Conservation (phyloP, 2,888 invertebrate species). For the Nephrotoma appendiculata region DNA sequence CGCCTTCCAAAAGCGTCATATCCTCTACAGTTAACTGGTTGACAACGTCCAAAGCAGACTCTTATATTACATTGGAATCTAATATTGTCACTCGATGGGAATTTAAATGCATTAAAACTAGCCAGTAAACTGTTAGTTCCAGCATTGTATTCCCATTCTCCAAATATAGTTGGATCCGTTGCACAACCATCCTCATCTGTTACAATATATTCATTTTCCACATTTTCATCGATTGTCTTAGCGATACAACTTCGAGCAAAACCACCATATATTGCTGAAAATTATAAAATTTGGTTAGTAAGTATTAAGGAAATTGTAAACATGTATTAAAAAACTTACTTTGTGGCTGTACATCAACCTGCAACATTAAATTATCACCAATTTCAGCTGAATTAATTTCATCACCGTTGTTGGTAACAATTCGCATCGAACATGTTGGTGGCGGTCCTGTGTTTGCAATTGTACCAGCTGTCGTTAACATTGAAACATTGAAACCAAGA, state of each 20-base stretch:
- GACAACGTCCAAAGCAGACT: slow-evolving; percentile 89
- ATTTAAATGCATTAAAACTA: slow-evolving; percentile 87
- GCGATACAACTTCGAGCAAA: slow-evolving; percentile 88
- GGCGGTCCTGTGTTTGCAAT: slow-evolving; percentile 92
- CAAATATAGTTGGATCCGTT: slow-evolving; percentile 82
- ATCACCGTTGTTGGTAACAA: slow-evolving; percentile 71
- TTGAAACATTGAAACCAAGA: slow-evolving; percentile 85
- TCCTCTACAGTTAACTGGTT: slow-evolving; percentile 87
- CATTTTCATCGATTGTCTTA: slow-evolving; percentile 76
- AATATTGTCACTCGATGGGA: slow-evolving; percentile 87
- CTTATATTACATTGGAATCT: slow-evolving; percentile 91
- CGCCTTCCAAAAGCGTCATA: slow-evolving; percentile 80
- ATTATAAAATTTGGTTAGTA: slow-evolving; percentile 9
- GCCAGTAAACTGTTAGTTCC: slow-evolving; percentile 75
- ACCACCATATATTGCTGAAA: slow-evolving; percentile 75
- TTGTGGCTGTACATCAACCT: slow-evolving; percentile 69
- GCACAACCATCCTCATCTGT: slow-evolving; percentile 91
- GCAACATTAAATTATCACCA: slow-evolving; percentile 74
- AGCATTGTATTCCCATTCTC: slow-evolving; percentile 82
- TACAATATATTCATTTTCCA: slow-evolving; percentile 82
- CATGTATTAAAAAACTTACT: slow-evolving; percentile 32
- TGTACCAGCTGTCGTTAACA: slow-evolving; percentile 88
- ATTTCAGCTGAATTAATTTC: slow-evolving; percentile 86
- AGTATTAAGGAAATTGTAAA: neutral
- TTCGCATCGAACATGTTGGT: slow-evolving; percentile 83